These are phyloP conservation scores for Acleris cristana DNA, from an alignment of 2,888 invertebrate genomes.

Conservation along the genomic window DNA sequence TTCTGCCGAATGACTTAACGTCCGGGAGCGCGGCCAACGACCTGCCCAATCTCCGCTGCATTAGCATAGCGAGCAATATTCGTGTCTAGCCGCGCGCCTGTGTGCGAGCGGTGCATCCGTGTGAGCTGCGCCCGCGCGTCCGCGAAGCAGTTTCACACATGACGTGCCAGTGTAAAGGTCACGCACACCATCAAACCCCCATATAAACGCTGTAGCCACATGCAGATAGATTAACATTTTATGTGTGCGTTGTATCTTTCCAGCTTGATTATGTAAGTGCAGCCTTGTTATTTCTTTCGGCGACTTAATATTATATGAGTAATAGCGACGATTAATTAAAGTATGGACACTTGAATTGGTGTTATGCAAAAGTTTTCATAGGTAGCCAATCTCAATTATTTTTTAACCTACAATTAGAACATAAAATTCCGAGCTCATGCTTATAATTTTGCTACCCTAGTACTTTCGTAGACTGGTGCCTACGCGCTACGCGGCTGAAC, in stretches of 20 bases:
- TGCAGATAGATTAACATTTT: constrained; percentile 59
- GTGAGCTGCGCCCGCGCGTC: constrained; percentile 52
- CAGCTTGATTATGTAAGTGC: constrained; percentile 40
- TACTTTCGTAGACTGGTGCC: too few relatives aligned
- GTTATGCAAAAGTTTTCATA: background rate
- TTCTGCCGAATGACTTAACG: constrained; percentile 80
- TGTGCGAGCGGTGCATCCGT: constrained; percentile 54
- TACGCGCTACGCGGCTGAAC: background rate
- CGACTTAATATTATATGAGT: constrained; percentile 20
- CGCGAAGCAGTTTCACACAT: constrained; percentile 45
- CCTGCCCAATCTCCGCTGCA: constrained; percentile 84
- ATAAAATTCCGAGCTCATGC: background rate
- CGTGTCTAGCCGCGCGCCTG: constrained; percentile 64
- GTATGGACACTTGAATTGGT: constrained; percentile 5
- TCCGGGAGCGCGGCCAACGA: constrained; percentile 82
- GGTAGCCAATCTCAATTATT: too few relatives aligned
- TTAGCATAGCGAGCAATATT: constrained; percentile 84
- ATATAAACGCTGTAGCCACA: constrained; percentile 44
- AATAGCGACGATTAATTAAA: constrained; percentile 22
- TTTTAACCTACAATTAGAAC: background rate
- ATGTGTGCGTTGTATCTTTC: constrained; percentile 41
- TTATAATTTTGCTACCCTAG: too few relatives aligned
- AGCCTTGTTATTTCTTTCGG: constrained; percentile 35
- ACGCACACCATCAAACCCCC: constrained; percentile 36
- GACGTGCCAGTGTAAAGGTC: constrained; percentile 40